Evolutionary conservation across 1,140 invertebrate species (phyloP).

Genomic region (Caenorhabditis briggsae): DNA sequence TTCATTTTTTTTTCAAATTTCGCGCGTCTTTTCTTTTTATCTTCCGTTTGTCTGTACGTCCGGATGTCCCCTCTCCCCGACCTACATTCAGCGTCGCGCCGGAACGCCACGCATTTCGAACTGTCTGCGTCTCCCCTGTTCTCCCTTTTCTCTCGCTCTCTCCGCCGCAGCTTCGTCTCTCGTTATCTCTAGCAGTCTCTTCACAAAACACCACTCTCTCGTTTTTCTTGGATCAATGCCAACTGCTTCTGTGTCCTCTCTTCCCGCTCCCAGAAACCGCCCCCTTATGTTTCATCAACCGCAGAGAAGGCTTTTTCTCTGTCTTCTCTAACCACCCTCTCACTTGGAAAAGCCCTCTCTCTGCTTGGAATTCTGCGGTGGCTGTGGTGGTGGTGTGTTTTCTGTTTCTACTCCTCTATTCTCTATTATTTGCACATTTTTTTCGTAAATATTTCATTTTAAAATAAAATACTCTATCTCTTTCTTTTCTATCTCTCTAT

Average conservation of each 20-base stretch:
- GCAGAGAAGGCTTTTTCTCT: background rate
- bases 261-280: background rate
- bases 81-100: too few species aligned
- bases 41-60: too few species aligned
- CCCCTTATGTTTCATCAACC: slow-evolving; percentile 33
- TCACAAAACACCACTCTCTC: background rate
- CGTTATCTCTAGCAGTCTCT: background rate
- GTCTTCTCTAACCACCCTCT: background rate
- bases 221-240: slow-evolving; percentile 51
- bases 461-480: background rate
- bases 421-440: slow-evolving; percentile 15
- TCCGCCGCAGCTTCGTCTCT: background rate
- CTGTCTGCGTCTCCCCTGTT: too few species aligned
- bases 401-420: background rate
- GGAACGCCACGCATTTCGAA: too few species aligned
- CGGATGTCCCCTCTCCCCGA: too few species aligned
- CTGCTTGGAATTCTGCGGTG: background rate
- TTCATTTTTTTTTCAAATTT: too few species aligned
- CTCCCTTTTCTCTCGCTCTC: too few species aligned
- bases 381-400: slow-evolving; percentile 2
- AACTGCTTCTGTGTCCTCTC: background rate
- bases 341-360: too few species aligned
- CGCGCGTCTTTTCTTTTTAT: too few species aligned
- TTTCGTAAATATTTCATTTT: slow-evolving; percentile 53
- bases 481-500: slow-evolving; percentile 1